Conservation (phyloP, 2,797 vertebrate genomes). For the Adelosebastes latens region DNA sequence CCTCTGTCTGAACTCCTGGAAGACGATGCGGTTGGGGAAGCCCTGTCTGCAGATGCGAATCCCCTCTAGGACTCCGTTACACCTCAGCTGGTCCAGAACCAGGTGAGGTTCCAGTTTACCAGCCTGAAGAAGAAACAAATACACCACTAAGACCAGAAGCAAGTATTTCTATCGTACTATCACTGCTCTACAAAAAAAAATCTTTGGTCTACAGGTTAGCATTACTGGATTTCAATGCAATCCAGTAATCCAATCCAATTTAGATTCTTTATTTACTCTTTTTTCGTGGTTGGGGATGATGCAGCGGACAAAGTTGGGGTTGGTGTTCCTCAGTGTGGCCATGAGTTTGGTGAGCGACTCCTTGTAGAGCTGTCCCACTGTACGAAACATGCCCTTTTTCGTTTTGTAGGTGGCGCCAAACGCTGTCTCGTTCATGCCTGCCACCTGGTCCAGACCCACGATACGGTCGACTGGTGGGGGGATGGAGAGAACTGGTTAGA, state of each 20-base stretch:
- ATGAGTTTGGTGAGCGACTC: constrained; percentile 97
- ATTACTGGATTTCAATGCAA: not conserved
- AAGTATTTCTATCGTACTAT: not conserved
- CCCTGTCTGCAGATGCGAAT: constrained; percentile 98
- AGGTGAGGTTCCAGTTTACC: constrained; percentile 95
- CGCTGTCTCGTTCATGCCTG: constrained; percentile 95
- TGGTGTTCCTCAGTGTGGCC: constrained; percentile 97
- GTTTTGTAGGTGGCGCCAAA: constrained; percentile 97
- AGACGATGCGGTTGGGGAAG: constrained; percentile 97
- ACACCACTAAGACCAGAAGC: not conserved
- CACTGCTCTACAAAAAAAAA: not conserved
- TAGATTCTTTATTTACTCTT: constrained; percentile 80
- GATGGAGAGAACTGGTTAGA: constrained; percentile 26
- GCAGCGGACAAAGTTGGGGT: constrained; percentile 98
- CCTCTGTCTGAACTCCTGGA: constrained; percentile 99
- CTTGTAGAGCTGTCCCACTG: constrained; percentile 97
- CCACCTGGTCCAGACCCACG: constrained; percentile 97
- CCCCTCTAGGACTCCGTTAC: constrained; percentile 97
- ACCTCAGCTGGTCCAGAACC: constrained; percentile 96
- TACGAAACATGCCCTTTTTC: constrained; percentile 98
- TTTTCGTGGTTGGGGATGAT: constrained; percentile 99
- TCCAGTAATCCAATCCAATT: no score
- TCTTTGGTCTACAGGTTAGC: not conserved
- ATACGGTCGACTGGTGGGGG: constrained; percentile 92
- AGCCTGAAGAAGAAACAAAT: constrained; percentile 79